Evolutionary conservation across 2,797 vertebrate species (phyloP).

Genomic region (Phataginus tetradactyla): DNA sequence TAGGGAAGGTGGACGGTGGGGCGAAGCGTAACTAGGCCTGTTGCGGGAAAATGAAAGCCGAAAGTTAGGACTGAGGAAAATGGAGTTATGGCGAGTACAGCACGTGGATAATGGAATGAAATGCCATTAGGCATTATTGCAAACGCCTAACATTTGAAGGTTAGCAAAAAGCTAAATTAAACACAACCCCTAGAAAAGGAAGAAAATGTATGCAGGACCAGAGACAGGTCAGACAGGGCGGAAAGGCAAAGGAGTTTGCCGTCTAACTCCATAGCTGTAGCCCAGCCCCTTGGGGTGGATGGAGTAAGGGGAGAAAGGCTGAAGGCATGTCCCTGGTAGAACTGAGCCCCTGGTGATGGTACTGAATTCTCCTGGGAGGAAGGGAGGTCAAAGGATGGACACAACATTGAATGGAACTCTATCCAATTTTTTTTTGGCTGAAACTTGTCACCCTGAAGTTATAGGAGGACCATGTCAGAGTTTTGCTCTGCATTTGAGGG

Average conservation of each 20-base stretch:
- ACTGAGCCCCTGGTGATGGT: not conserved
- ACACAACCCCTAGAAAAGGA: not conserved
- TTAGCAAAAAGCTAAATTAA: not conserved
- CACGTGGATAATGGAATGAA: not conserved
- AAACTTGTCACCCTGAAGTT: not conserved
- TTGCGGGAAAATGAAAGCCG: not conserved
- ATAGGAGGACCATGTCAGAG: not conserved
- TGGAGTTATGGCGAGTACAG: not conserved
- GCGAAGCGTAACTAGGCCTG: not conserved
- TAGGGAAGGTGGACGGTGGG: not conserved
- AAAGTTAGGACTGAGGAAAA: not conserved
- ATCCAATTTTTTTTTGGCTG: not conserved
- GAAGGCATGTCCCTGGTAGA: rapidly evolving
- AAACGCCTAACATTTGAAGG: not conserved
- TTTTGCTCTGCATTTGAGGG: not conserved
- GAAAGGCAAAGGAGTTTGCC: not conserved
- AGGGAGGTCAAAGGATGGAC: not conserved
- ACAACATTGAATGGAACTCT: not conserved
- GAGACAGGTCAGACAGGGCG: not conserved
- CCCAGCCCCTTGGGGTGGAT: too few relatives aligned
- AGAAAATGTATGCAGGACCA: not conserved
- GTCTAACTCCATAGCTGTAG: not conserved
- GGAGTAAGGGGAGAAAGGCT: not conserved
- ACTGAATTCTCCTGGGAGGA: not conserved
- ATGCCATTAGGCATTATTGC: not conserved